Evolutionary conservation across 2,888 invertebrate genomes (phyloP), one percentile per base, ranked within the genome.

Genomic region (Hybos culiciformis): DNA sequence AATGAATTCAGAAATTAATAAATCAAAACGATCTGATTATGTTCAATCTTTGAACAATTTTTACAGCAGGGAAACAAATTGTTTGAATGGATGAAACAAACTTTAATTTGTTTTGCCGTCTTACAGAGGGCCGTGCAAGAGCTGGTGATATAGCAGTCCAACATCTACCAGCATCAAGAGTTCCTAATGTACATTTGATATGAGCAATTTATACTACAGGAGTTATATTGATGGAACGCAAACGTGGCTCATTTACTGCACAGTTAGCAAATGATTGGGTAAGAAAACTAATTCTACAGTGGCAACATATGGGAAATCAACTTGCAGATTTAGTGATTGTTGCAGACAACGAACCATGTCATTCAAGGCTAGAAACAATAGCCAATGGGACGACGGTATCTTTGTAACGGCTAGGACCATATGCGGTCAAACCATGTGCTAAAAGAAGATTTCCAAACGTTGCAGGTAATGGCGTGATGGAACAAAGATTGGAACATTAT

Each of bases 41-140:
- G 29, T 29, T 11, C 29, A 29, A 29, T 12, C 29, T 29, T 29
- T 29, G 23, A 23, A 23, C 23, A 23, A 23, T 23, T 23, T 23
- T 7, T 23, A 23, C 23, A 20, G 15, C 15, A n/a, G 44, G 47
- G 2, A 39, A 42, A 23, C 36, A 36, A 29, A 37, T 41, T 19
- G 41, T 41, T 7, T 41, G 33, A 21, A 36, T 41, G n/a, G 41
- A 19, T 23, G 34, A 42, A 23, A 42, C 42, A 21, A 42, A 42
- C 37, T 42, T 42, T 20, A 42, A 42, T 26, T 42, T 42, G 36
- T 36, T 42, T 26, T 42, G 42, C 18, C 37, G 42, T 23, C 37
- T 15, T 6, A 34, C 42, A 26, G 14, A 36, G 24, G 36, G 29
- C n/a, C 11, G 29, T 29, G 9, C 29, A 29, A 8, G 29, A 29